phyloP scores from a whole-genome alignment of 2,797 vertebrate species.

The Urophycis tenuis region DNA sequence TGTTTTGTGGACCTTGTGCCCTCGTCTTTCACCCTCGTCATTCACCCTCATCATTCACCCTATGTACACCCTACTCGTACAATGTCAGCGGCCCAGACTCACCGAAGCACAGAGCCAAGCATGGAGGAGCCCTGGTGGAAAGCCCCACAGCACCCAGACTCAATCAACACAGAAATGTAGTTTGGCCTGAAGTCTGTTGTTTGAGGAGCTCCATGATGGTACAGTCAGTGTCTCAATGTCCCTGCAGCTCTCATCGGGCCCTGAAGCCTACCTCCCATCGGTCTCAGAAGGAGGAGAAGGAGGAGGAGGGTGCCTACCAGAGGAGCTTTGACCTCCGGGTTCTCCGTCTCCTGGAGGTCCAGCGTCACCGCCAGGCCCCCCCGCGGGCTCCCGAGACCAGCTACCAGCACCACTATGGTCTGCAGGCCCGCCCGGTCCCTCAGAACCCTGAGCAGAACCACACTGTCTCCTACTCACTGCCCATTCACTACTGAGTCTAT shows the following conservation, averaged over 20 bases:
- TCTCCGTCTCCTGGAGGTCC: constrained; percentile 30
- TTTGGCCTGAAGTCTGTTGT: neutral
- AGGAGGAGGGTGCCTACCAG: constrained; percentile 11
- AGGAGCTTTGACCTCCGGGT: constrained; percentile 50
- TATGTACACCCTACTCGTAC: neutral
- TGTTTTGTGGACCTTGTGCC: too few relatives aligned
- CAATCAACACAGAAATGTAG: neutral
- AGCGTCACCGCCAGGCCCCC: neutral
- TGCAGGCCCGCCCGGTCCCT: constrained; percentile 16
- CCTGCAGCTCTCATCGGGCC: constrained; percentile 8
- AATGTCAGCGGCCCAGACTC: neutral
- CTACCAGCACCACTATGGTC: constrained; percentile 43
- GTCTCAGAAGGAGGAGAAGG: neutral
- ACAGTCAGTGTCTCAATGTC: neutral
- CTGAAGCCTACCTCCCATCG: neutral
- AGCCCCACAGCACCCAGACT: neutral
- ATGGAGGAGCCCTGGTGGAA: neutral
- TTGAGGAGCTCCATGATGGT: too few relatives aligned
- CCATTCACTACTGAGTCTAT: neutral
- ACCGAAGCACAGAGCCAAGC: neutral
- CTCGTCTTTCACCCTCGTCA: neutral
- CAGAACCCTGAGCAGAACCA: constrained; percentile 16
- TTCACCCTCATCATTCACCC: neutral
- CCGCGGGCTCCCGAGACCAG: constrained; percentile 27
- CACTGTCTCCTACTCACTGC: neutral